Evolutionary conservation across 2,797 vertebrate genomes (phyloP).

Genomic region (Neomorphus geoffroyi): DNA sequence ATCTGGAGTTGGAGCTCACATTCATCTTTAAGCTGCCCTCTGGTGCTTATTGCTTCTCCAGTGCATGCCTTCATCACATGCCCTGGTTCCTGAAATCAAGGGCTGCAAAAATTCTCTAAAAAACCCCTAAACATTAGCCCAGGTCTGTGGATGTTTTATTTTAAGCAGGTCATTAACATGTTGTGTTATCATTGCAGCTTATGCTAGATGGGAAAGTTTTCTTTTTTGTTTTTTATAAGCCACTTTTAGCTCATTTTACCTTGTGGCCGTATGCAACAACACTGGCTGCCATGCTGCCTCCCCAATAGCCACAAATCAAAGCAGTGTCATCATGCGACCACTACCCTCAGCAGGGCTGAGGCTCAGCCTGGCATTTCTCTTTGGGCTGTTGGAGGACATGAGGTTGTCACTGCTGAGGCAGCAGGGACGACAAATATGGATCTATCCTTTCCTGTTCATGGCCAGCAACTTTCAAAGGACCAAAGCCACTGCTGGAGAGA

Average conservation of each 20-base stretch:
- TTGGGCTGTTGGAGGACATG: neutral
- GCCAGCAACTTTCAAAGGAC: neutral
- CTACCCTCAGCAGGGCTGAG: neutral
- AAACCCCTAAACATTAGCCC: no score
- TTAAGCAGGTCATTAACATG: neutral
- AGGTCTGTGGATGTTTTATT: neutral
- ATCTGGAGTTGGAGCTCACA: neutral
- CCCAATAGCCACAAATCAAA: neutral
- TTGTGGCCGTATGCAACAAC: neutral
- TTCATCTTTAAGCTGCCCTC: slow-evolving; percentile 39
- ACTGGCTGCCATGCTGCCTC: neutral
- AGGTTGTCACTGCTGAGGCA: neutral
- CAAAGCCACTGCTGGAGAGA: neutral
- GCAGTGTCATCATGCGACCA: accelerated
- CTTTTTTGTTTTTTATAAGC: neutral
- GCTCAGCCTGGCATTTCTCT: neutral
- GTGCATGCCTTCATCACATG: neutral
- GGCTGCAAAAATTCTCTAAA: neutral
- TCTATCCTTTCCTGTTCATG: neutral
- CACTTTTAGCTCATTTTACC: neutral
- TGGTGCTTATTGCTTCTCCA: neutral
- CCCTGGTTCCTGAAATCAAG: neutral
- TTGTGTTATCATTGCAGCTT: neutral
- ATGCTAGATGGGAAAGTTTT: neutral
- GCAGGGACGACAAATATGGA: neutral